Evolutionary conservation across 2,888 invertebrate genomes (phyloP), one percentile per base, ranked within the genome.

Genomic region (Megamerina dolium): DNA sequence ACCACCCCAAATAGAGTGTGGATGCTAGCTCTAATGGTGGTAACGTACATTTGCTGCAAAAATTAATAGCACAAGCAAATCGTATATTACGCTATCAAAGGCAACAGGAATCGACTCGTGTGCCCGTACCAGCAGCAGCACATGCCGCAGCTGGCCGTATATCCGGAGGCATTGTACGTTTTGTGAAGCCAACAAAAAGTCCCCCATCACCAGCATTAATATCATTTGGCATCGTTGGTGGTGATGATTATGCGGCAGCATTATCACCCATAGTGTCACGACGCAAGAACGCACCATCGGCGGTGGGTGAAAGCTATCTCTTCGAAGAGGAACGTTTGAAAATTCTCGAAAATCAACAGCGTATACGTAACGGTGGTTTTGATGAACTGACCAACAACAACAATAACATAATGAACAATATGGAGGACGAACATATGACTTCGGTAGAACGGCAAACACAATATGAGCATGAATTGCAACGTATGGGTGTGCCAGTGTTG

Each of bases 311-410:
- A 41, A 70, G 61, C 43, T 67, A 60, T 45, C 57, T 70, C 2
- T 70, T 70, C 36, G 71, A 70, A 48, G 70, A 68, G 52, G 70
- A 70, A 48, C 70, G 71, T 10, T 49, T 70, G 4, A 66, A 65
- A 53, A 70, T 70, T 17, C 53, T 72, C 3, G 71, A 70, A 40
- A 72, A 72, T 51, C 63, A 74, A 47, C 73, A 73, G 47, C 68
- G 72, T 27, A 56, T 73, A 60, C 58, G 73, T 59, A 59, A 70
- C 72, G 68, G 52, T 43, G 63, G 59, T 43, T 58, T 63, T 57
- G 64, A 62, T 41, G 66, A 66, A 30, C 47, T 63, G 0, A 62
- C 60, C 23, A 61, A 54, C 46, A 59, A 48, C 37, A n/a, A n/a
- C n/a, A n/a, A n/a, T n/a, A n/a, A n/a, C n/a, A n/a, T n/a, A n/a